These are phyloP conservation scores for Corydoras sp. DNA, from an alignment of 2,113 vertebrate species.

Conservation along the genomic window DNA sequence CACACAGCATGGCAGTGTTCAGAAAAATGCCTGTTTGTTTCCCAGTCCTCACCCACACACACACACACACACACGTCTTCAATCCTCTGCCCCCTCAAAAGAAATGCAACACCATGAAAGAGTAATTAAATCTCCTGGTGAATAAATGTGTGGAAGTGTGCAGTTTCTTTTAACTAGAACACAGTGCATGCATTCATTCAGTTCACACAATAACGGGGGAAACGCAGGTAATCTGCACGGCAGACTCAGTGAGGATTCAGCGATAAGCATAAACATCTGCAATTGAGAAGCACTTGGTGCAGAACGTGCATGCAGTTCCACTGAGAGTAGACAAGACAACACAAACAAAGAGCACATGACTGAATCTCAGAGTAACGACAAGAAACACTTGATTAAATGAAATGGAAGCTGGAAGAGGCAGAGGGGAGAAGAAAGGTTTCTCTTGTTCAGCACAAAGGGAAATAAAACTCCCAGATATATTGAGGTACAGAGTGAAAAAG, in stretches of 20 bases:
- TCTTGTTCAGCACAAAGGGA: background rate
- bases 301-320: too few species aligned
- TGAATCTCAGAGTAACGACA: too few species aligned
- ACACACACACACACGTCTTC: conserved; percentile 12
- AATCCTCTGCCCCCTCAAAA: background rate
- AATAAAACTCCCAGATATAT: background rate
- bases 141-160: background rate
- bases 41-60: background rate
- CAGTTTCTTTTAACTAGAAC: background rate
- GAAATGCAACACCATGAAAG: conserved; percentile 2
- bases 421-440: too few species aligned
- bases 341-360: too few species aligned
- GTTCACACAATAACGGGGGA: too few species aligned
- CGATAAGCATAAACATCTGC: too few species aligned
- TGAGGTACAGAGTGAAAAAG: background rate
- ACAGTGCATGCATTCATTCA: too few species aligned
- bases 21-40: conserved; percentile 22
- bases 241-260: too few species aligned
- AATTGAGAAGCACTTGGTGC: too few species aligned
- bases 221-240: too few species aligned
- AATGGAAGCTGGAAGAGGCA: background rate
- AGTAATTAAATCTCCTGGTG: background rate
- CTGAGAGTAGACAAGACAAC: too few species aligned
- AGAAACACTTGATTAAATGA: background rate
- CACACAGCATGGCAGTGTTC: conserved; percentile 27